Percentiles rank a stretch among this genome's conserved stretches.
Conservation (phyloP, 2,888 invertebrate species). For the Hirtodrosophila duncani region DNA sequence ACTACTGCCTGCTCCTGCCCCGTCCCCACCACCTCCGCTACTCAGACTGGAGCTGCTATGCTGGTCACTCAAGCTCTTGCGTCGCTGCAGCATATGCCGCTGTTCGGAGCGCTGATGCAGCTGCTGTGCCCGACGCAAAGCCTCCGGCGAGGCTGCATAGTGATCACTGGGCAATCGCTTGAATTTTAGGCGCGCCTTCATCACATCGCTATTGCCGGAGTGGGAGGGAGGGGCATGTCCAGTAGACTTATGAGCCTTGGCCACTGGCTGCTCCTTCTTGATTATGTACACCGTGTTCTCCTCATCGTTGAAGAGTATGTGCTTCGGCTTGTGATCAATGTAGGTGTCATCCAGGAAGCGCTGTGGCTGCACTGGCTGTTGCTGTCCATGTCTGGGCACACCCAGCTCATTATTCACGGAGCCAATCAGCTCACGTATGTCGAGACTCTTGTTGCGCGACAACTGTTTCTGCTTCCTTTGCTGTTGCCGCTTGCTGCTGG, state of each 20-base stretch:
- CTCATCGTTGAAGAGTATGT: conserved; percentile 78
- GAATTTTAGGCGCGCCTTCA: conserved; percentile 70
- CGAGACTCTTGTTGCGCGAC: conserved; percentile 76
- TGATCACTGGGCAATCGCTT: conserved; percentile 58
- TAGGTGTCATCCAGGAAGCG: conserved; percentile 59
- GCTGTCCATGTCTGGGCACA: conserved; percentile 17
- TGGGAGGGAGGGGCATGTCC: background rate
- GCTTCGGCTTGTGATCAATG: conserved; percentile 58
- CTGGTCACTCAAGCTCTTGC: conserved; percentile 71
- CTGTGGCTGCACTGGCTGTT: conserved; percentile 16
- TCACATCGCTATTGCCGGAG: conserved; percentile 36
- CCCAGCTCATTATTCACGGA: conserved; percentile 68
- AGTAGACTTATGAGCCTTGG: conserved; percentile 36
- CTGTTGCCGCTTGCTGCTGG: conserved; percentile 42
- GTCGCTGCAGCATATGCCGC: conserved; percentile 59
- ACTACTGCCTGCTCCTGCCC: conserved; percentile 74
- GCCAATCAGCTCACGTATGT: conserved; percentile 75
- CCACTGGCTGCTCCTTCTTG: conserved; percentile 76
- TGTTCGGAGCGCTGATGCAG: conserved; percentile 59
- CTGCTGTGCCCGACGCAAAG: conserved; percentile 67
- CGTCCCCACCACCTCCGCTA: conserved; percentile 78
- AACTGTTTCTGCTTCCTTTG: conserved; percentile 53
- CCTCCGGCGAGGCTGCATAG: conserved; percentile 48
- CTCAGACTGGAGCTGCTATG: conserved; percentile 69
- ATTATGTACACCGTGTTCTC: conserved; percentile 78